phyloP scores from a whole-genome alignment of 2,888 invertebrate species.

The Dichetophora obliterata region DNA sequence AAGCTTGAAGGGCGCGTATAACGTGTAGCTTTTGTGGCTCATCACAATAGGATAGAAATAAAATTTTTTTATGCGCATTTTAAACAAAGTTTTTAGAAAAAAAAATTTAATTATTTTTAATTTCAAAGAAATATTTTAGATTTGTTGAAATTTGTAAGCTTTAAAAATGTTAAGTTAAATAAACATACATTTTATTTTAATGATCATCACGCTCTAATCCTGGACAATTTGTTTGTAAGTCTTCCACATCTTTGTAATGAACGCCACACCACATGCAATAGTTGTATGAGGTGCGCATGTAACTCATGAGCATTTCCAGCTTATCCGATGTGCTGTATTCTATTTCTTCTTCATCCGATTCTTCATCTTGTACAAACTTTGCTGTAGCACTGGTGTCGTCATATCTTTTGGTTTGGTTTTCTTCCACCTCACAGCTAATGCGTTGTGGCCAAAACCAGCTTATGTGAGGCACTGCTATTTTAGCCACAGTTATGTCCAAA shows the following conservation, averaged over 20 bases:
- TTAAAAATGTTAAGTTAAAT: conserved; percentile 24
- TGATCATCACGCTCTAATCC: conserved; percentile 77
- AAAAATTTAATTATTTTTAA: neutral
- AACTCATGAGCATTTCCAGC: conserved; percentile 74
- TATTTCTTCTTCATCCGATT: conserved; percentile 50
- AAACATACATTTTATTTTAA: conserved; percentile 52
- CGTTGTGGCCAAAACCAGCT: conserved; percentile 76
- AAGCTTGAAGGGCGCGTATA: conserved; percentile 74
- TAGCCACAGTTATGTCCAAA: conserved; percentile 74
- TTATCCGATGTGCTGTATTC: conserved; percentile 71
- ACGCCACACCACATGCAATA: conserved; percentile 88
- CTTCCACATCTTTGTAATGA: conserved; percentile 75
- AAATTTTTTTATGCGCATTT: conserved; percentile 16
- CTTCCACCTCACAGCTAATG: conserved; percentile 37
- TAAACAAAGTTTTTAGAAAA: conserved; percentile 3
- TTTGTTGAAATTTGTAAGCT: neutral
- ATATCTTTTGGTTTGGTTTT: conserved; percentile 53
- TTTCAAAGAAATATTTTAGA: neutral
- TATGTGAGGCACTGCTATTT: conserved; percentile 71
- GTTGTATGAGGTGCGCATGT: conserved; percentile 78
- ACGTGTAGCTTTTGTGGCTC: neutral
- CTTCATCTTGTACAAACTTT: neutral
- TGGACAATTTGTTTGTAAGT: conserved; percentile 76
- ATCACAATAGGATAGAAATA: neutral
- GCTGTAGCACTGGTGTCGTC: neutral